phyloP scores from a whole-genome alignment of 1,140 invertebrate species.

The Zeugodacus cucurbitae region DNA sequence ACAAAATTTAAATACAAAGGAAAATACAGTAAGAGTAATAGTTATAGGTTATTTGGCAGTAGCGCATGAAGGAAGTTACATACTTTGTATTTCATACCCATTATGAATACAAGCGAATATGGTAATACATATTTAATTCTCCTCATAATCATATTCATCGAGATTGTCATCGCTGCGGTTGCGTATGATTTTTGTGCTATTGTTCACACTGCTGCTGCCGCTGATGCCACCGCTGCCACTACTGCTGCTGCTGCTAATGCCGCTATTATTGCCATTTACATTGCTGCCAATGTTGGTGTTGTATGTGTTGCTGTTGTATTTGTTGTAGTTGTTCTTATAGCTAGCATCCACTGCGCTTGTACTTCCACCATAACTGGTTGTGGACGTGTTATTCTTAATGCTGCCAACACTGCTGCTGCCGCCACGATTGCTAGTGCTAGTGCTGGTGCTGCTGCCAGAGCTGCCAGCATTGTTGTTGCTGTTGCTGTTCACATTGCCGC shows the following conservation, averaged over 20 bases:
- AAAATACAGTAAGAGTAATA: neutral
- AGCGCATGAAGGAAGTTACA: constrained; percentile 8
- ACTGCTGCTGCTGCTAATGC: neutral
- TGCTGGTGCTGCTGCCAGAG: neutral
- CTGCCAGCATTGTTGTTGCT: neutral
- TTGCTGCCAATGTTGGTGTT: neutral
- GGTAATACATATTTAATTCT: constrained; percentile 3
- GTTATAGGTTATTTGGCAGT: constrained; percentile 11
- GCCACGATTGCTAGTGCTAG: neutral
- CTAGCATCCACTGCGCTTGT: neutral
- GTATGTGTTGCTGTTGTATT: neutral
- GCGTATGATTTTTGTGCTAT: constrained; percentile 16
- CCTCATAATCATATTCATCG: constrained; percentile 31
- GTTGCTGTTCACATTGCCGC: constrained; percentile 7
- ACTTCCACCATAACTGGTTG: constrained; percentile 9
- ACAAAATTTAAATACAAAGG: neutral
- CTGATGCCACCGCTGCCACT: neutral
- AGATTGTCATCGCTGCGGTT: constrained; percentile 20
- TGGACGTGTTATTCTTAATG: constrained; percentile 31
- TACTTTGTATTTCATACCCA: neutral
- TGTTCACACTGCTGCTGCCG: neutral
- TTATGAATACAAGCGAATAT: neutral
- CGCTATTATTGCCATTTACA: neutral
- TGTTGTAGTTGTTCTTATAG: constrained; percentile 10
- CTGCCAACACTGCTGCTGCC: neutral